Conservation (phyloP, 2,797 vertebrate genomes). For the Poecilia gillii region DNA sequence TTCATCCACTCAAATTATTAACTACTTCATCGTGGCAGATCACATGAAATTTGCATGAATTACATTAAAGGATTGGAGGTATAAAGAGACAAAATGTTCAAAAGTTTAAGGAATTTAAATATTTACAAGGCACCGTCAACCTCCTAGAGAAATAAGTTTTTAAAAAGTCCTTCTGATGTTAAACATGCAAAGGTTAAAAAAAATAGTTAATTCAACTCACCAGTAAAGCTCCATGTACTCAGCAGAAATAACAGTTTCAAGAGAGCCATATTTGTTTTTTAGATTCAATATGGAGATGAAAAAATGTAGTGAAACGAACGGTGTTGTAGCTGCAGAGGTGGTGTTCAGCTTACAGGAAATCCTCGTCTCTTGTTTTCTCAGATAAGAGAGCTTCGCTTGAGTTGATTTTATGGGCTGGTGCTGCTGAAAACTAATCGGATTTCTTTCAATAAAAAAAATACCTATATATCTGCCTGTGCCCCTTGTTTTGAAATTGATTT, state of each 20-base stretch:
- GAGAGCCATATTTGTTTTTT: neutral
- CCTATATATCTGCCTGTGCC: no score
- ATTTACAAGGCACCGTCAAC: neutral
- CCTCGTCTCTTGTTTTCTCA: no score
- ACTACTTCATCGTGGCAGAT: neutral
- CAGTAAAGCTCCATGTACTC: slow-evolving; percentile 36
- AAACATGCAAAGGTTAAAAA: neutral
- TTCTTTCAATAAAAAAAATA: no score
- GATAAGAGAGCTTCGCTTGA: no score
- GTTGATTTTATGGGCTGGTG: no score
- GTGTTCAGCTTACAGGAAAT: no score
- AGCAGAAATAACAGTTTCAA: slow-evolving; percentile 46
- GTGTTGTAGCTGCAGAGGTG: no score
- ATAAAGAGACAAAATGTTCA: neutral
- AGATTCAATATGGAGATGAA: no score
- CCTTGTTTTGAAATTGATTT: no score
- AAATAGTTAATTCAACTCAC: slow-evolving; percentile 18
- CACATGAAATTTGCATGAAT: neutral
- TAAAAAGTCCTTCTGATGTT: neutral
- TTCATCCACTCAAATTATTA: neutral
- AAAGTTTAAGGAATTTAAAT: neutral
- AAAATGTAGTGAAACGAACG: no score
- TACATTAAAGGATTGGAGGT: neutral
- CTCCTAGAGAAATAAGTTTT: neutral
- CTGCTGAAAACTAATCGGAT: no score